Evolutionary conservation across 2,113 vertebrate species (phyloP), one percentile per base, ranked within the genome.

Genomic region (Gopherus evgoodei): DNA sequence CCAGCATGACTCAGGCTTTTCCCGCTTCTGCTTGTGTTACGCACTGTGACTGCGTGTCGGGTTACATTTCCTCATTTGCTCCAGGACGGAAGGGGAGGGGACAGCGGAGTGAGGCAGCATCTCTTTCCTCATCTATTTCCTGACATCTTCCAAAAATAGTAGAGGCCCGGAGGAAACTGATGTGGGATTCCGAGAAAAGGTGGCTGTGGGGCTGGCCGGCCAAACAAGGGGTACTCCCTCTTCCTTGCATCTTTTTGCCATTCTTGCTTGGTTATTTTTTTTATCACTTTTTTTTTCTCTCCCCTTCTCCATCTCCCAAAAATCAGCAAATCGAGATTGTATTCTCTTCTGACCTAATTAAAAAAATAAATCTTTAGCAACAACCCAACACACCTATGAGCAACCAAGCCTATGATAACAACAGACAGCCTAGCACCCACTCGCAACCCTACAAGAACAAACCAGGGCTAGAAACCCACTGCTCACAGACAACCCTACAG

Each of bases 1-100:
- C 29, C 31, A 57, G 42, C 65, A 90, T 97, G 95, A 97, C 95
- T 97, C 93, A 97, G 93, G 84, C 95, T 3, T 86, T 98, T 97
- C 95, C 95, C 94, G 94, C 95, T 96, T 93, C 92, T 97, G 95
- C 95, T 93, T 65, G 91, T 92, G 0, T 93, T 94, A 94, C 86
- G 78, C 93, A 9, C 84, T 4, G 84, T 62, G 3, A 2, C 57
- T 49, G 85, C 21, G 50, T 50, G 50, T 82, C 57, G 25, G 83
- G 57, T 95, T 91, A 27, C 11, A 89, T 78, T 90, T 57, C 52
- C 90, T 87, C 35, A 69, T 3, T 42, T 8, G 92, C 92, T 88
- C 50, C 31, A 93, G 96, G 93, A 81, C 95, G 93, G 91, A 11
- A 7, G 38, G 13, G 75, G 85, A 53, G 12, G 92, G 83, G 72